Percentiles rank a stretch among this genome's conserved stretches.
phyloP scores from a whole-genome alignment of 2,113 vertebrate genomes.

The Gallinago media region DNA sequence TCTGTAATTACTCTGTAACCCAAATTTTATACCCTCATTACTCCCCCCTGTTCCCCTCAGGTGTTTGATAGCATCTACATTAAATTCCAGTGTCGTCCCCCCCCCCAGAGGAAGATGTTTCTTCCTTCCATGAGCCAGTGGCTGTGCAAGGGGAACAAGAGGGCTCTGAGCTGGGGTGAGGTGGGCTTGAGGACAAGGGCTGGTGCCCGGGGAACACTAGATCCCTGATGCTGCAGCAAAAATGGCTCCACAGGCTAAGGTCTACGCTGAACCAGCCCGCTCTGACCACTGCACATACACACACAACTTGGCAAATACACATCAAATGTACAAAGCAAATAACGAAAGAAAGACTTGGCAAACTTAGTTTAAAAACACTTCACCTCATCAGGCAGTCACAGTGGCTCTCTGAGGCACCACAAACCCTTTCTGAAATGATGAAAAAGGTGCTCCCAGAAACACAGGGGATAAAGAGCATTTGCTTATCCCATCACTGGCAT shows the following conservation, averaged over 20 bases:
- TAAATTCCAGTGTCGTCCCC: neutral
- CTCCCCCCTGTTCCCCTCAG: accelerated
- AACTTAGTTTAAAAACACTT: neutral
- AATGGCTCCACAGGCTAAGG: neutral
- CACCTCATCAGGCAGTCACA: neutral
- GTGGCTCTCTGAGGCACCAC: accelerated
- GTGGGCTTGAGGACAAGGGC: neutral
- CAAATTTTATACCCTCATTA: neutral
- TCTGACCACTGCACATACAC: neutral
- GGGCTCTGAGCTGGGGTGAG: neutral
- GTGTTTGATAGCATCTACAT: neutral
- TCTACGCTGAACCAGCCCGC: neutral
- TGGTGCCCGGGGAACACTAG: neutral
- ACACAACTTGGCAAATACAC: neutral
- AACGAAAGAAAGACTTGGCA: neutral
- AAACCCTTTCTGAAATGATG: neutral
- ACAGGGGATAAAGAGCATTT: neutral
- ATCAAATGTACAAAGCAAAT: neutral
- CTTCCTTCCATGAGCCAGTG: neutral
- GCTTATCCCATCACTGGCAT: neutral
- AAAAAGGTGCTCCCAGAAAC: neutral
- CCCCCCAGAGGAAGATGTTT: neutral
- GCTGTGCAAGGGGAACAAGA: neutral
- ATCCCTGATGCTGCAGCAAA: neutral
- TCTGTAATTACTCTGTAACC: neutral